Base-by-base conservation (phyloP, 2,888 invertebrate species). In the Agrotis clavis region DNA sequence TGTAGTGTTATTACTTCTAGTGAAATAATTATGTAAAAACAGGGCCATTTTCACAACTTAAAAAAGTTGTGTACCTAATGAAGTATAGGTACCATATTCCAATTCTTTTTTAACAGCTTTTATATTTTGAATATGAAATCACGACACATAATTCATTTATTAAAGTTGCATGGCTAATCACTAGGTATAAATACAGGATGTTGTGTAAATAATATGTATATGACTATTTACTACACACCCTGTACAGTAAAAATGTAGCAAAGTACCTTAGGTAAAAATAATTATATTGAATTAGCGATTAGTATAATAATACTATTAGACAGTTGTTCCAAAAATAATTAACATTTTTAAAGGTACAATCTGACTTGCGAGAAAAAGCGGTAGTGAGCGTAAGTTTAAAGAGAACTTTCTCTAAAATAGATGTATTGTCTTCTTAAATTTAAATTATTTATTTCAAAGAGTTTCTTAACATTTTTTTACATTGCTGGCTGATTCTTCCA, bases 341-440 rank as follows among this genome's bases (percentile, higher is more conserved):
- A 60, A 73, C 67, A 56, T 70, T 79, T 82, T 82, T 68, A 78
- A 81, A 74, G 70, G 74, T 78, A 82, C 79, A 51, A 62, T 62
- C 67, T 30, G 71, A 79, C 30, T 79, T 77, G 67, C 71, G 64
- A 79, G 79, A 79, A 71, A 71, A 65, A 67, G 77, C 77, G 14
- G 77, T 79, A 77, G 65, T 65, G 25, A 71, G 77, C 57, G 82
- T 79, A 77, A 79, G 82, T 79, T 53, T 9, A 13, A 57, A 60
- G 41, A 79, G 53, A 74, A 61, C 77, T 71, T 75, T 48, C 19
- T 61, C 59, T 63, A 71, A n/a, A 63, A 77, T 74, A 74, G 59
- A 74, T 77, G 76, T 73, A 48, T 73, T 76, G 69, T 73, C 47
- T 74, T 68, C n/a, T 9, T 47, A 48, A 56, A 65, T 66, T 63